Evolutionary conservation across 1,140 invertebrate species (phyloP), one percentile per base, ranked within the genome.

Genomic region (Dolichoris vasculosae): DNA sequence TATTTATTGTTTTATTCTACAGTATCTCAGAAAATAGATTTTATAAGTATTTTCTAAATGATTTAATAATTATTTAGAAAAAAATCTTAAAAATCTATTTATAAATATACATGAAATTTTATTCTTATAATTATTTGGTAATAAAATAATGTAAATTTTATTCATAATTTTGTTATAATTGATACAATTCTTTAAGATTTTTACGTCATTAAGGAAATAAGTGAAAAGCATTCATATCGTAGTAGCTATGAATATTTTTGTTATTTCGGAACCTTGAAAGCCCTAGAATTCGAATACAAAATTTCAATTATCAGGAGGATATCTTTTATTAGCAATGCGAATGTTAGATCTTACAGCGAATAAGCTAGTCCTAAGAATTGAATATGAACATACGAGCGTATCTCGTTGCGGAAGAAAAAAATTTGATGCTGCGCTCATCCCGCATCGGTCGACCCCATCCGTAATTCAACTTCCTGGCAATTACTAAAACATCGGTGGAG

Each of bases 401-500:
- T 71, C 64, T 71, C 30, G 63, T 30, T 32, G 30, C 17, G 64
- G 71, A 51, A 71, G 35, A 26, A 67, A 64, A n/a, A 48, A 64
- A 35, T 26, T 64, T 64, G 59, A 64, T 38, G 32, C 51, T 80
- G 13, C n/a, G 48, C 17, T 2, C 11, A 15, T 32, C 46, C 35
- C 40, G 15, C 17, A 75, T 32, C 23, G 9, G 0, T 46, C 26
- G 75, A 75, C 26, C 43, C 23, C 32, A 75, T 75, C 55, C 67
- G 82, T 83, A 77, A 83, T 83, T 83, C 73, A 83, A 77, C 82
- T 77, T 51, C 32, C 46, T 7, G 30, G 73, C 76, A 84, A 78
- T 84, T 84, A 84, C 63, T 84, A 84, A 84, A 84, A 69, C 75
- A 84, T 84, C 63, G 59, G 83, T 23, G 63, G 26, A 43, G 9